These are phyloP conservation scores for Scotopteryx bipunctaria DNA, from an alignment of 2,888 invertebrate genomes.

Conservation along the genomic window DNA sequence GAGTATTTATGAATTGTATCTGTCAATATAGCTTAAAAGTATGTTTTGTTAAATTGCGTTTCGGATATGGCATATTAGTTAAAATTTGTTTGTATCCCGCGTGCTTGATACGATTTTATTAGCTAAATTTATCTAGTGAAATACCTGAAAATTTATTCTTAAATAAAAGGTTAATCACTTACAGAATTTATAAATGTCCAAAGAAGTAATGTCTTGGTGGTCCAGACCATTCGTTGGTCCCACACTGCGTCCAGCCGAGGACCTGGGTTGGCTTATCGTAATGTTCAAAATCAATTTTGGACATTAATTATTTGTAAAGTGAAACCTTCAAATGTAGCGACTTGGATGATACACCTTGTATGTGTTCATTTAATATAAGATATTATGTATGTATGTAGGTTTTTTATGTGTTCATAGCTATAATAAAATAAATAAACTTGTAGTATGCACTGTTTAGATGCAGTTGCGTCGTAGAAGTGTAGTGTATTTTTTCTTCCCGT, in stretches of 20 bases:
- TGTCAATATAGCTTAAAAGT: constrained; percentile 57
- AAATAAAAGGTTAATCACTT: constrained; percentile 11
- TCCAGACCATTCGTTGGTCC: constrained; percentile 2
- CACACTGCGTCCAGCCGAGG: constrained; percentile 4
- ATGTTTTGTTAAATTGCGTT: constrained; percentile 49
- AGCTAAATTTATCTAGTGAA: constrained; percentile 61
- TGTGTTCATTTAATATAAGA: constrained; percentile 71
- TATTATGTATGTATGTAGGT: constrained; percentile 45
- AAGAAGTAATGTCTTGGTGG: constrained; percentile 5
- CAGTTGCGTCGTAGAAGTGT: constrained; percentile 41
- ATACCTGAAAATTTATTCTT: constrained; percentile 17
- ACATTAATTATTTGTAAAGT: constrained; percentile 19
- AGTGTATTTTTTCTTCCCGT: constrained; percentile 39
- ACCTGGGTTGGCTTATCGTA: constrained; percentile 5
- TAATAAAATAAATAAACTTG: constrained; percentile 22
- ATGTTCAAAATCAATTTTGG: constrained; percentile 13
- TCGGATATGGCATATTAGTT: constrained; percentile 9
- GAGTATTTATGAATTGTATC: constrained; percentile 24
- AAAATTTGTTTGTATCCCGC: constrained; percentile 50
- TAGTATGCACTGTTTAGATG: constrained; percentile 42
- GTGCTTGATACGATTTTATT: constrained; percentile 58
- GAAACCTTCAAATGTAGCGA: constrained; percentile 22
- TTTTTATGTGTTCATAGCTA: constrained; percentile 33
- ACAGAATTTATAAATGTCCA: constrained; percentile 17
- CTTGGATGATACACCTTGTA: constrained; percentile 41